A percentile compares a stretch with the other conserved stretches of the same genome.
These are phyloP conservation scores for Nerophis ophidion DNA, from an alignment of 2,113 vertebrate species.

Conservation along the genomic window DNA sequence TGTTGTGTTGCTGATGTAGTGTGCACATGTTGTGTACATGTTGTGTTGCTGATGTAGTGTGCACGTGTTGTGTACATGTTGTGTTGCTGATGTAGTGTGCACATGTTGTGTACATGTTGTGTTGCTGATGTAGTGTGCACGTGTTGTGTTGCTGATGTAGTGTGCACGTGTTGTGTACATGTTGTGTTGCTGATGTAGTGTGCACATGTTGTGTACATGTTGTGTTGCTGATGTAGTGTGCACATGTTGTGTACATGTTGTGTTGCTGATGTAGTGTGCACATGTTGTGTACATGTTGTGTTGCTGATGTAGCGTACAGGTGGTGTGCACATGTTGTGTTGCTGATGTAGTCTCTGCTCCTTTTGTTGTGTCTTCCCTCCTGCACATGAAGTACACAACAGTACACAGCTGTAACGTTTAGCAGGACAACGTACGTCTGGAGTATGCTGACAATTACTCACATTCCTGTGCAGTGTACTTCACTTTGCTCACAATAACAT, in stretches of 20 bases:
- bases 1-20: background rate
- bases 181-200: background rate
- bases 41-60: background rate
- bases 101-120: background rate
- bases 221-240: background rate
- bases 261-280: background rate
- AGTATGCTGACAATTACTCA: too few species aligned
- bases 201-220: background rate
- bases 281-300: background rate
- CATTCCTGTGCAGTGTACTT: too few species aligned
- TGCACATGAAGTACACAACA: conserved; percentile 5
- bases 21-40: background rate
- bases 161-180: background rate
- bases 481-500: too few species aligned
- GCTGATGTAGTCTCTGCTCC: background rate
- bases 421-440: conserved; percentile 17
- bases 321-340: conserved; percentile 2
- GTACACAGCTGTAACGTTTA: background rate
- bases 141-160: background rate
- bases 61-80: background rate
- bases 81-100: background rate
- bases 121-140: background rate
- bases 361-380: conserved; percentile 4
- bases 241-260: background rate
- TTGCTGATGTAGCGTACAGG: conserved; percentile 18